A percentile compares a stretch with the other conserved stretches of the same genome.
Evolutionary conservation across 2,113 vertebrate species (phyloP).

Genomic region (Rhinopomastus cyanomelas): DNA sequence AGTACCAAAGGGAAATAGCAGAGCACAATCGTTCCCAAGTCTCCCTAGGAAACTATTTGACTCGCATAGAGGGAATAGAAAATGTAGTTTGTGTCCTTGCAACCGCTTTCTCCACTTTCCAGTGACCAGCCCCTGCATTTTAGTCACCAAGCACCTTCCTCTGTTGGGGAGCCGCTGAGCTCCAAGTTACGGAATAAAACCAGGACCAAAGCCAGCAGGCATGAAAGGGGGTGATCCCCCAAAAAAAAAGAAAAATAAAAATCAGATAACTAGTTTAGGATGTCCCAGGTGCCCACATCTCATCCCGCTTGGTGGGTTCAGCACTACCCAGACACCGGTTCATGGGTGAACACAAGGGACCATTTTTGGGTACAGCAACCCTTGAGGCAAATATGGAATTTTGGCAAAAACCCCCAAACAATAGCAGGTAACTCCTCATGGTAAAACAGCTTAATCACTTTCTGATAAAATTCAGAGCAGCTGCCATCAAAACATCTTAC

Average conservation of each 20-base stretch:
- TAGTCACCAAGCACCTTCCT: neutral
- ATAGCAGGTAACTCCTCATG: conserved; percentile 2
- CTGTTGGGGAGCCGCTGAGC: neutral
- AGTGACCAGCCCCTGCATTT: conserved; percentile 15
- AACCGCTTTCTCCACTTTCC: conserved; percentile 30
- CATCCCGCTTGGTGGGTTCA: neutral
- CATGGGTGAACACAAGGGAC: neutral
- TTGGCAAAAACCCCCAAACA: neutral
- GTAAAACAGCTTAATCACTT: conserved; percentile 18
- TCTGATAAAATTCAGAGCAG: neutral
- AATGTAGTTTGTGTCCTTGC: neutral
- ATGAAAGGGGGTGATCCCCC: rapidly evolving
- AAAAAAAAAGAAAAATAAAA: too few species aligned
- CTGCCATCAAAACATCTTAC: neutral
- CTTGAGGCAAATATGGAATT: neutral
- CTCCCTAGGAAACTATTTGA: conserved; percentile 60
- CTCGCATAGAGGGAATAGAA: conserved; percentile 61
- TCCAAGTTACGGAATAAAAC: neutral
- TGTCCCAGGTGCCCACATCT: neutral
- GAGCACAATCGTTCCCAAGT: conserved; percentile 38
- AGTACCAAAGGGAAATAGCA: conserved; percentile 40
- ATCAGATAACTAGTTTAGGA: neutral
- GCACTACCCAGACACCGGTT: neutral
- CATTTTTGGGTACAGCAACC: rapidly evolving
- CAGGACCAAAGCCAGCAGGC: neutral